These are phyloP conservation scores for Tubulanus polymorphus DNA, from an alignment of 2,888 invertebrate species.

Conservation along the genomic window DNA sequence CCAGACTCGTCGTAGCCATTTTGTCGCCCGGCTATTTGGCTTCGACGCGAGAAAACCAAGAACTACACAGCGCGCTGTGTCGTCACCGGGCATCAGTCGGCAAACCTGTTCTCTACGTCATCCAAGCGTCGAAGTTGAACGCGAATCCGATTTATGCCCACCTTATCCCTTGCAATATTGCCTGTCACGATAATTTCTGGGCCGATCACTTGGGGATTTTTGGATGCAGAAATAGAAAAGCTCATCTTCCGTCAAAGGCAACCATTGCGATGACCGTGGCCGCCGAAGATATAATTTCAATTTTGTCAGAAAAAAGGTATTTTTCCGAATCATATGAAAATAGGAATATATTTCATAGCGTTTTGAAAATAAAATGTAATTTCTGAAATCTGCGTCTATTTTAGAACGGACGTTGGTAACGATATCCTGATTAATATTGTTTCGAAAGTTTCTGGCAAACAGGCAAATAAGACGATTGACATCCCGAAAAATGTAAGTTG, in stretches of 20 bases:
- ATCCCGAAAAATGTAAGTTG: no score
- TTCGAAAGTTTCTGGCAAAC: no score
- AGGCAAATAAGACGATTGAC: no score
- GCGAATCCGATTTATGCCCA: constrained; percentile 23
- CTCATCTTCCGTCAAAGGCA: not conserved
- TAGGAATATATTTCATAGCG: no score
- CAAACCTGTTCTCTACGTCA: constrained; percentile 25
- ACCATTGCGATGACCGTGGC: not conserved
- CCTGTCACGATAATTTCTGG: constrained; percentile 22
- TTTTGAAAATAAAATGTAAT: no score
- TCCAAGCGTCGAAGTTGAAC: constrained; percentile 17
- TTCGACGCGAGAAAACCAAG: constrained; percentile 32
- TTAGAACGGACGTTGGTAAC: no score
- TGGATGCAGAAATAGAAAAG: no score
- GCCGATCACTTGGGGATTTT: no score
- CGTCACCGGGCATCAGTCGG: constrained; percentile 25
- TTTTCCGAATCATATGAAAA: no score
- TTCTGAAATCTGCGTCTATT: no score
- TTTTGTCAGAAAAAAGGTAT: no score
- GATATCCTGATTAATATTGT: no score
- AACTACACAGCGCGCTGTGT: constrained; percentile 35
- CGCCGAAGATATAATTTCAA: not conserved
- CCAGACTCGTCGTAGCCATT: constrained; percentile 33
- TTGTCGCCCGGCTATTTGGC: constrained; percentile 32
- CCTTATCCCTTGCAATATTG: constrained; percentile 24